Percentiles rank a stretch among this genome's conserved stretches.
phyloP scores from a whole-genome alignment of 2,113 vertebrate species.

The Sceloporus tristichus region DNA sequence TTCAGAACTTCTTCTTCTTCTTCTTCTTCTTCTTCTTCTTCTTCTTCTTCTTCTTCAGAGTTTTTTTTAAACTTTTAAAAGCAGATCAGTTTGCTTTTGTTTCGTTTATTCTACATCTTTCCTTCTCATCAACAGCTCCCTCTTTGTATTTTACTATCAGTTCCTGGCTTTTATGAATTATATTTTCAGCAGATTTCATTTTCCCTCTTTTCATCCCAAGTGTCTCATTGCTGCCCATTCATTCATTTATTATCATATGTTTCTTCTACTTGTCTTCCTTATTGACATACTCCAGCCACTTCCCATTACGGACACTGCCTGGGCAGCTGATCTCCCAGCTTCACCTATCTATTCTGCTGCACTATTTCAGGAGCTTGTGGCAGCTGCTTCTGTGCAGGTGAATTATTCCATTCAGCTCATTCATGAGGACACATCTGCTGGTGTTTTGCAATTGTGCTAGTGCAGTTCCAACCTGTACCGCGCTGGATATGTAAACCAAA shows the following conservation, averaged over 20 bases:
- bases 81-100: constrained; percentile 36
- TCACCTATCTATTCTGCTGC: constrained; percentile 26
- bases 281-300: background rate
- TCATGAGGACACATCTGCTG: constrained; percentile 61
- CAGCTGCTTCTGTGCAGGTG: constrained; percentile 65
- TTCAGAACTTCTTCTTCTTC: background rate
- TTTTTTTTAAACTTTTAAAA: background rate
- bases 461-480: constrained; percentile 56
- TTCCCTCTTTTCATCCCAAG: background rate
- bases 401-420: constrained; percentile 58
- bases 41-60: too few relatives aligned
- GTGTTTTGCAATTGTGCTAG: constrained; percentile 57
- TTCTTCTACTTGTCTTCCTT: constrained; percentile 5
- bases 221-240: background rate
- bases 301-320: constrained; percentile 18
- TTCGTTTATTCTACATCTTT: background rate
- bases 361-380: constrained; percentile 56
- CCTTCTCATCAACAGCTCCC: background rate
- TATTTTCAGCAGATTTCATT: constrained; percentile 22
- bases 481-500: constrained; percentile 49
- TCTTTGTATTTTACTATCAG: background rate
- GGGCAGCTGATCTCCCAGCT: constrained; percentile 40
- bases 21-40: too few relatives aligned
- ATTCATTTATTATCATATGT: background rate
- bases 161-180: background rate